Percentiles rank a stretch among this genome's conserved stretches.
Conservation (phyloP, 2,113 vertebrate species). For the Anguilla rostrata region DNA sequence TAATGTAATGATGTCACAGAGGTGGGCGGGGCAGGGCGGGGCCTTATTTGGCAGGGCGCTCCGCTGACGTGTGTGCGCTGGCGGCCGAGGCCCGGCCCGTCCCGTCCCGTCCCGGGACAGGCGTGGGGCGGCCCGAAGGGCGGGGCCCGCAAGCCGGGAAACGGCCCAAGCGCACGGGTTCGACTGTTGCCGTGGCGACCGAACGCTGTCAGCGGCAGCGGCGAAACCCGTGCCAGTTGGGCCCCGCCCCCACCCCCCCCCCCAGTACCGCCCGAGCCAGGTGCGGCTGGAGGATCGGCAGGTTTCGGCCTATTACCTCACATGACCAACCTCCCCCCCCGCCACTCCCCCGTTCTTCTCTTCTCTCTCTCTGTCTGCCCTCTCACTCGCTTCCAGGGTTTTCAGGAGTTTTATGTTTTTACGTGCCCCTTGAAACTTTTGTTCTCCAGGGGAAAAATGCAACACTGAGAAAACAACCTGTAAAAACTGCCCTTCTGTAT, state of each 20-base stretch:
- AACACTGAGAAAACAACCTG: background rate
- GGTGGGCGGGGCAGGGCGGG: no score
- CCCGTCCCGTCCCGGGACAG: no score
- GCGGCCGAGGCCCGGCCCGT: no score
- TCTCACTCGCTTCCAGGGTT: background rate
- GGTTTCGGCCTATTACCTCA: constrained; percentile 49
- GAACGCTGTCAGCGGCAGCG: constrained; percentile 38
- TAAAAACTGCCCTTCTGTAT: background rate
- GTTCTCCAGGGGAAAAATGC: background rate
- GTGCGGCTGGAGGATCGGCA: constrained; percentile 25
- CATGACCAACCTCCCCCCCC: background rate
- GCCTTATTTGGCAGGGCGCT: no score
- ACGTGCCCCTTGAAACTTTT: background rate
- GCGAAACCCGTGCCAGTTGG: constrained; percentile 15
- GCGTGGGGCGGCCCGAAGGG: background rate
- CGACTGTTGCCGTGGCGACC: constrained; percentile 61
- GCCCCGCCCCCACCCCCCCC: constrained; percentile 31
- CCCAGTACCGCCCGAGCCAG: background rate
- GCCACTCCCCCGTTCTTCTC: background rate
- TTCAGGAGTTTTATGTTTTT: no score
- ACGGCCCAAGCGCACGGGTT: constrained; percentile 12
- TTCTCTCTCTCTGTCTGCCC: background rate
- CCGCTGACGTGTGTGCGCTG: no score
- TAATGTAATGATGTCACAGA: no score
- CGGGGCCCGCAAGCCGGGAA: constrained; percentile 13